Percentiles rank a stretch among this genome's conserved stretches.
Conservation (phyloP, 2,888 invertebrate genomes). For the Gastrophysa polygoni region DNA sequence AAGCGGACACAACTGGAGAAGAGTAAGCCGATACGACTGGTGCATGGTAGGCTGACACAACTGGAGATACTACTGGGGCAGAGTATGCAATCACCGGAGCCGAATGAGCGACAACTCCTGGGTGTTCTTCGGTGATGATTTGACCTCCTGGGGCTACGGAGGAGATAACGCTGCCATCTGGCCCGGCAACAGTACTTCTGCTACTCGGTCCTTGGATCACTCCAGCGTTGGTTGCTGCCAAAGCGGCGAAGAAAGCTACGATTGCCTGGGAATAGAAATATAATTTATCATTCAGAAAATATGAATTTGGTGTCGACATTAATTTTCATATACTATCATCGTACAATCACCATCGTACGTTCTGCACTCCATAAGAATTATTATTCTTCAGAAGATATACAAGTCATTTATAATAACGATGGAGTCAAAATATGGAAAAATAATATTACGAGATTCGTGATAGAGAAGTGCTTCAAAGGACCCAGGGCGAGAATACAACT, state of each 20-base stretch:
- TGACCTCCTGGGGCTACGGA: slow-evolving; percentile 46
- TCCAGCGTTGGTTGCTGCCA: slow-evolving; percentile 41
- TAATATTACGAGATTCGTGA: no score
- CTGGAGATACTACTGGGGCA: slow-evolving; percentile 30
- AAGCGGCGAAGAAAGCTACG: slow-evolving; percentile 42
- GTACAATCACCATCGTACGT: no score
- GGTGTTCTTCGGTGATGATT: slow-evolving; percentile 40
- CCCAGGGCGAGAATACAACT: no score
- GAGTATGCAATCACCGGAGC: slow-evolving; percentile 32
- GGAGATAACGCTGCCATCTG: slow-evolving; percentile 47
- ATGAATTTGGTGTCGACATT: no score
- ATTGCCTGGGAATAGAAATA: slow-evolving; percentile 28
- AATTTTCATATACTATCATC: no score
- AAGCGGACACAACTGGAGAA: slow-evolving; percentile 26
- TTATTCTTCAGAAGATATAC: no score
- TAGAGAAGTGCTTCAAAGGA: no score
- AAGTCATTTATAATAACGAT: no score
- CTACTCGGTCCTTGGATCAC: slow-evolving; percentile 48
- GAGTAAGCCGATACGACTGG: slow-evolving; percentile 26
- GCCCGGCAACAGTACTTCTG: slow-evolving; percentile 44
- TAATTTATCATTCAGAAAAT: no score
- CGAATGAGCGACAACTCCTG: slow-evolving; percentile 33
- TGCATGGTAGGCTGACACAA: slow-evolving; percentile 26
- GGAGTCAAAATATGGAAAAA: no score
- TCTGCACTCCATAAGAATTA: no score